Evolutionary conservation across 2,888 invertebrate species (phyloP).

Genomic region (Synergus japonicus): DNA sequence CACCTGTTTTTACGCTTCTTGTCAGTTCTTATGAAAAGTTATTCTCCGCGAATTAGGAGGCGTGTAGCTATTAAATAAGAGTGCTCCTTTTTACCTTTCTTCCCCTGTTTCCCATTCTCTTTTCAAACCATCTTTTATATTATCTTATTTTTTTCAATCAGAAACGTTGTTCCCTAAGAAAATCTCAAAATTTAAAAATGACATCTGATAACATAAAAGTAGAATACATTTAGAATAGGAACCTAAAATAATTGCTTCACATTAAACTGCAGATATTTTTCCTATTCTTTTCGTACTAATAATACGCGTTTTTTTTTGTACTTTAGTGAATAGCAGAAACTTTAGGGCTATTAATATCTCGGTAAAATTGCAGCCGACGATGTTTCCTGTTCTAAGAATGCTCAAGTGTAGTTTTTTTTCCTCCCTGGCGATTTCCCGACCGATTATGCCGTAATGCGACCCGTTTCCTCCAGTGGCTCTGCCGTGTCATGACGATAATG

Average conservation of each 20-base stretch:
- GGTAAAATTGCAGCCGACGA: constrained; percentile 13
- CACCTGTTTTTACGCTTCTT: not conserved
- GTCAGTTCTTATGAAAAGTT: not conserved
- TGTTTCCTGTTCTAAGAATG: constrained; percentile 18
- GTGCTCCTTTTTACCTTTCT: too few species aligned
- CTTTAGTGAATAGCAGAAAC: constrained; percentile 29
- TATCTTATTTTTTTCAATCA: too few species aligned
- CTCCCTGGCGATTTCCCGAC: constrained; percentile 25
- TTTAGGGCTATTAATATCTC: constrained; percentile 18
- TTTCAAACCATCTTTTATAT: too few species aligned
- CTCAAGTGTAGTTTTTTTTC: constrained; percentile 6
- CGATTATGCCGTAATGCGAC: constrained; percentile 41
- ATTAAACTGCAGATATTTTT: not conserved
- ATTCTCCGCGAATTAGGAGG: too few species aligned
- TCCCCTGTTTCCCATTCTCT: too few species aligned
- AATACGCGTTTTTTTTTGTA: constrained; percentile 3
- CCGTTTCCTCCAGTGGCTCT: constrained; percentile 43
- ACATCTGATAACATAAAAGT: too few species aligned
- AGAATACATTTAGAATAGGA: not conserved
- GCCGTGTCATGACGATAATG: constrained; percentile 34
- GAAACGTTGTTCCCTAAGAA: too few species aligned
- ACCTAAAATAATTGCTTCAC: not conserved
- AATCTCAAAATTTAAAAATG: too few species aligned
- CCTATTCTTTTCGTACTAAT: not conserved
- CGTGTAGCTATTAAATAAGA: too few species aligned